Conservation (phyloP, 2,797 vertebrate species). For the Ptychadena robeensis region DNA sequence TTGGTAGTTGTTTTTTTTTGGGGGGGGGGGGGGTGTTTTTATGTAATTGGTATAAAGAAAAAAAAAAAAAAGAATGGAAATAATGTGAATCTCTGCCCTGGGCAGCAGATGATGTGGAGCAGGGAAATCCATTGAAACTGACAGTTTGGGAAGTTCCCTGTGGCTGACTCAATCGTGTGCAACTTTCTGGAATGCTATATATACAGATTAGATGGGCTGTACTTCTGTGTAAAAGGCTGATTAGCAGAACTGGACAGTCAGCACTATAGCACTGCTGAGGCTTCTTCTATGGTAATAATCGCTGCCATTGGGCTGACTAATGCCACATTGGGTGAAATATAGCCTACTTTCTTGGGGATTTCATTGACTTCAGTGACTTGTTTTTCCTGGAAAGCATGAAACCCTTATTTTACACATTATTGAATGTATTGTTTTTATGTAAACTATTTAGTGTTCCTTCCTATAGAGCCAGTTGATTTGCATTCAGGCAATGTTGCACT, state of each 20-base stretch:
- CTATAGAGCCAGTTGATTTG: too few species aligned
- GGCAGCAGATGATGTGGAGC: neutral
- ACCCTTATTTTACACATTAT: too few species aligned
- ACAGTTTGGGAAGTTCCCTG: conserved; percentile 50
- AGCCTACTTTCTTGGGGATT: too few species aligned
- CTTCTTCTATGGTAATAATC: neutral
- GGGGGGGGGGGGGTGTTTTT: too few species aligned
- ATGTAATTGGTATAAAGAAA: too few species aligned
- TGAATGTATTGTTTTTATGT: neutral
- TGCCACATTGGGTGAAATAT: neutral
- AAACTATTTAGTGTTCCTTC: neutral
- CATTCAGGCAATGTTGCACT: neutral
- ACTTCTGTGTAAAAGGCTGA: neutral
- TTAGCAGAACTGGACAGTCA: neutral
- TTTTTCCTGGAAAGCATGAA: too few species aligned
- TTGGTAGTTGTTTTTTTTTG: too few species aligned
- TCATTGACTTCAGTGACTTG: too few species aligned
- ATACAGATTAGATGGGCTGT: conserved; percentile 54
- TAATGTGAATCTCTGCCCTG: too few species aligned
- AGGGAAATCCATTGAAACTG: neutral
- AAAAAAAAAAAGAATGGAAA: too few species aligned
- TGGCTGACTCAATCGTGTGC: conserved; percentile 70
- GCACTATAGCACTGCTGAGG: neutral
- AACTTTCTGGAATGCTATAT: conserved; percentile 62
- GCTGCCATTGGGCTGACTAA: too few species aligned